Base-by-base conservation (phyloP, 1,140 invertebrate species). In the Helicorthomorpha holstii region DNA sequence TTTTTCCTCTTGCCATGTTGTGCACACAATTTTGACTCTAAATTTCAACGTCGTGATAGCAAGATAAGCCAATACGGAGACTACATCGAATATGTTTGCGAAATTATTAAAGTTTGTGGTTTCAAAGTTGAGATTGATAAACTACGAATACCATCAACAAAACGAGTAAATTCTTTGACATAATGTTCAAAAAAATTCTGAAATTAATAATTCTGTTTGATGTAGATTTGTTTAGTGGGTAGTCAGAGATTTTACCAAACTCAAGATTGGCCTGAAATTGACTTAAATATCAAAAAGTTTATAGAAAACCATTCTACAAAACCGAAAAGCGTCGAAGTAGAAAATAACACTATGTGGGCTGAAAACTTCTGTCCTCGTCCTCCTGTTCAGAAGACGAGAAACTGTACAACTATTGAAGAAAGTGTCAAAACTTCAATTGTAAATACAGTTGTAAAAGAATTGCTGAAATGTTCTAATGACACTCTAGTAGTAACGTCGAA, bases 1-100 rank as follows among this genome's bases (percentile, higher is more conserved):
- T 92, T 83, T 61, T 96, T 97, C 67, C 67, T 98, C 3, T 66
- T 98, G 22, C 94, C 94, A 0, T 98, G 94, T 64, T 98, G 94
- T 69, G 75, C 83, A 0, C 92, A 79, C 66, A 87, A 95, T 63
- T 93, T 97, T 63, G 76, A 83, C 69, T 81, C 85, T 2, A 78
- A 77, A 54, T 95, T 89, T 69, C 85, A 83, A 66, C 75, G 80
- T 61, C 71, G 51, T 26, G 55, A 52, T 48, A 34, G 57, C 27
- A 51, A 43, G 79, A 43, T 66, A 68, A 57, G 77, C 45, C 77
- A 81, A 51, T 96, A 96, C 61, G 73, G 74, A 4, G 81, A 87
- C 55, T 98, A 93, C 63, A 70, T 95, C 25, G 70, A 80, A 48
- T 92, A 88, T 63, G 72, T 90, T 14, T 64, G 75, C 61, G 63